Conservation (phyloP, 1,140 invertebrate genomes). For the Drosophila melanica region DNA sequence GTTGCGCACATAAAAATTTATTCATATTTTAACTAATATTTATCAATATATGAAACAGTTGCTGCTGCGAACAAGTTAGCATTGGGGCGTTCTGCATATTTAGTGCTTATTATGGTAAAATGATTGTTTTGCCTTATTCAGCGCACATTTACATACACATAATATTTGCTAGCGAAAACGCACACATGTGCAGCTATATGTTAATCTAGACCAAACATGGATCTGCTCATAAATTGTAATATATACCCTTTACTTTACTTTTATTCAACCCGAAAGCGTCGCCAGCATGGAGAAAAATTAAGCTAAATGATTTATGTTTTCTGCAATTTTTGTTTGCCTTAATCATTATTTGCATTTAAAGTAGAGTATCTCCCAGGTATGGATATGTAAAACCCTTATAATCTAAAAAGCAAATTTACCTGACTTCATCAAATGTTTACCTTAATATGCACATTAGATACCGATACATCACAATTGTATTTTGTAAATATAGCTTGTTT, state of each 20-base stretch:
- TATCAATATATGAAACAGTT: constrained; percentile 59
- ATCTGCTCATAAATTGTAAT: constrained; percentile 14
- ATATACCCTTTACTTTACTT: constrained; percentile 4
- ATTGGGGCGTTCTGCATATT: constrained; percentile 70
- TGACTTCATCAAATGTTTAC: not conserved
- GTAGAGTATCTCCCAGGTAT: constrained; percentile 1
- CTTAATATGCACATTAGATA: not conserved
- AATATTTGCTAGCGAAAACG: no score
- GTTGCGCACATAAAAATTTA: constrained; percentile 57
- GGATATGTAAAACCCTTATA: not conserved
- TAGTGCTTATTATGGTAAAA: constrained; percentile 81
- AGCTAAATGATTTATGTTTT: constrained; percentile 3
- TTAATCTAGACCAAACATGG: not conserved
- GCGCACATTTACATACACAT: constrained; percentile 31
- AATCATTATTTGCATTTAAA: constrained; percentile 12
- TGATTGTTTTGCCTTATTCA: constrained; percentile 47
- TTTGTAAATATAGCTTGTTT: no score
- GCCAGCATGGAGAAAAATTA: not conserved
- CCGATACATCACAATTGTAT: no score
- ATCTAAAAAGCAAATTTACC: constrained; percentile 1
- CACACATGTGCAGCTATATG: not conserved
- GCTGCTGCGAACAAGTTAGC: constrained; percentile 28
- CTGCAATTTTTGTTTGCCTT: not conserved
- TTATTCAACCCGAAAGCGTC: constrained; percentile 1
- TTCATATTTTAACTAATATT: constrained; percentile 82